These are phyloP conservation scores for Recurvirostra avosetta DNA, from an alignment of 2,113 vertebrate species.

Conservation along the genomic window DNA sequence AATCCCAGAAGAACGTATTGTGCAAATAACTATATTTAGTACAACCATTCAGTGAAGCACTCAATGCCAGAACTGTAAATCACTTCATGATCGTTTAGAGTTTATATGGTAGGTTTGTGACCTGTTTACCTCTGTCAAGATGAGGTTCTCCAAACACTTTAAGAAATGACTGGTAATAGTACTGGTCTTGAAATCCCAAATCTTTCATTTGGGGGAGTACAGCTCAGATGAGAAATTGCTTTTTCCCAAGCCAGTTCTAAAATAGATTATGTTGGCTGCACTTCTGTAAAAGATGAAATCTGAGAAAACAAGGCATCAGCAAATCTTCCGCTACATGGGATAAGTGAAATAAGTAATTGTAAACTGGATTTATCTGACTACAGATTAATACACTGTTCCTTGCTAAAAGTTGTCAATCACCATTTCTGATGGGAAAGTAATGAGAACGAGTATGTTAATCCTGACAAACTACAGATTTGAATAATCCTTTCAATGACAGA, in stretches of 20 bases:
- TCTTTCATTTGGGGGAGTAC: neutral
- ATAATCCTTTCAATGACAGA: neutral
- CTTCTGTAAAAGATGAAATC: neutral
- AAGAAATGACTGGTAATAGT: neutral
- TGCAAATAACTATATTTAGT: neutral
- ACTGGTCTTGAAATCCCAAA: neutral
- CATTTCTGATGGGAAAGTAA: neutral
- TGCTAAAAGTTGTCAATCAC: neutral
- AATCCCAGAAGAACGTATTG: neutral
- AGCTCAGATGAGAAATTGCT: neutral
- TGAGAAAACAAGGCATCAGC: neutral
- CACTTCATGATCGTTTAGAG: neutral
- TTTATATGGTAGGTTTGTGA: neutral
- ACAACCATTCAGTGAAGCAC: accelerated
- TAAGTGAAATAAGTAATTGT: neutral
- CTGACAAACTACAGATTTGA: neutral
- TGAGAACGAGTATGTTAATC: neutral
- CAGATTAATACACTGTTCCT: neutral
- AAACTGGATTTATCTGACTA: neutral
- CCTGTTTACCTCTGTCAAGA: neutral
- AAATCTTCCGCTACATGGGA: neutral
- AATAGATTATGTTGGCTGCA: neutral
- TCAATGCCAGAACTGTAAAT: neutral
- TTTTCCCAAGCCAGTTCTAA: neutral
- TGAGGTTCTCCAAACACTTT: neutral